Evolutionary conservation across 92 coral and sea anemone genomes (phyloP).

Genomic region (Palythoa grandiflora): DNA sequence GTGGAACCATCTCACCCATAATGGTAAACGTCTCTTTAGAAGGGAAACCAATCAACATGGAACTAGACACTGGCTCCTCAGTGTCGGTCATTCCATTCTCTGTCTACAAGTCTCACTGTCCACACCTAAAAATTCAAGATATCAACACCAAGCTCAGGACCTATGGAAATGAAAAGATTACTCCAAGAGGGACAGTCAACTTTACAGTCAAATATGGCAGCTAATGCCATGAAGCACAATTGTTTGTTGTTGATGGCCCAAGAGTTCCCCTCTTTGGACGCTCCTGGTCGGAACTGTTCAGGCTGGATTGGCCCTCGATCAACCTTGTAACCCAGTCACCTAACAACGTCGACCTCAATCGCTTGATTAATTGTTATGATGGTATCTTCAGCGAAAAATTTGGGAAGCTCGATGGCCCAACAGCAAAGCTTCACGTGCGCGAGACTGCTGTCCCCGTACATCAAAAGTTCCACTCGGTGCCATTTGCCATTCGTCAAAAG

Average conservation of each 20-base stretch:
- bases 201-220: too few species aligned
- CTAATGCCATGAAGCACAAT: too few species aligned
- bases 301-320: not conserved
- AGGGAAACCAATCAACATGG: too few species aligned
- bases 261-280: conserved; percentile 40
- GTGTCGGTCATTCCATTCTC: too few species aligned
- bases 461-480: conserved; percentile 39
- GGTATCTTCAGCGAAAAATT: not conserved
- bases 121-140: not conserved
- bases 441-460: not conserved
- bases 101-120: not conserved
- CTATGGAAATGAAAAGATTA: too few species aligned
- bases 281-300: conserved; percentile 41
- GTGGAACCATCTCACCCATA: too few species aligned
- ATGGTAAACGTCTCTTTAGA: too few species aligned
- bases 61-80: too few species aligned
- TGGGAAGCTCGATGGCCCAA: conserved; percentile 30
- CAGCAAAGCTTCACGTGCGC: conserved; percentile 24
- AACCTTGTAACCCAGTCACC: not conserved
- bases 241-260: not conserved
- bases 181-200: too few species aligned
- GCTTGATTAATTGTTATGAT: too few species aligned
- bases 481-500: conserved; percentile 37
- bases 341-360: not conserved
- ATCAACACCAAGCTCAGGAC: not conserved